Conservation (phyloP, 2,113 vertebrate species). For the Pristiophorus japonicus region DNA sequence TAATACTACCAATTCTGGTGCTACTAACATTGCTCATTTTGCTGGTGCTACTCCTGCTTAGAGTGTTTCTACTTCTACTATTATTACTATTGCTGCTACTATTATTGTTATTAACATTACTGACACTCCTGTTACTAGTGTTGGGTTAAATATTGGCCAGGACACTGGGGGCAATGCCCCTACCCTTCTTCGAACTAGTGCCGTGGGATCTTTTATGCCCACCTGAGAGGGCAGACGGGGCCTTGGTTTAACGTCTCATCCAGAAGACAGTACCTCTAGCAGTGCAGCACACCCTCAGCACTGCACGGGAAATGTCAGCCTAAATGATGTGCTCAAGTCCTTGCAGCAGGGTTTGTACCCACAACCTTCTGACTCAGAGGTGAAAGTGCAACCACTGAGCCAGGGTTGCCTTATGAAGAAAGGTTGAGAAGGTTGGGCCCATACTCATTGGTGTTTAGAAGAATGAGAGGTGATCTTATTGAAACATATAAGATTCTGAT, state of each 20-base stretch:
- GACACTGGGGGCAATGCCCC: no score
- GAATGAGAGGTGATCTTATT: no score
- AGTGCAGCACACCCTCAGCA: not conserved
- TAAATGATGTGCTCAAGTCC: not conserved
- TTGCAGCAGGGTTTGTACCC: not conserved
- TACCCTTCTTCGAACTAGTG: not conserved
- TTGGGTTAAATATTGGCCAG: no score
- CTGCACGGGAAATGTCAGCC: not conserved
- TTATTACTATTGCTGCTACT: not conserved
- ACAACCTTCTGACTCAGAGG: not conserved
- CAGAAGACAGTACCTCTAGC: not conserved
- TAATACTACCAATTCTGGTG: no score
- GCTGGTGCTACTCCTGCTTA: no score
- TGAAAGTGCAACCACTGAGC: not conserved
- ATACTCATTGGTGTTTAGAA: no score
- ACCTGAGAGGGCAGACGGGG: not conserved
- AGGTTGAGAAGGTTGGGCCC: no score
- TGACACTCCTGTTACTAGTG: no score
- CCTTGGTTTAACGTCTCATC: not conserved
- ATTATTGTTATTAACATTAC: not conserved
- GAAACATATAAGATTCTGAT: no score
- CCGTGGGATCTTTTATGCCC: not conserved
- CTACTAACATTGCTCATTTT: no score
- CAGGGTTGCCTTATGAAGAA: no score
- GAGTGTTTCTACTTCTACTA: not conserved